phyloP scores from a whole-genome alignment of 1,140 invertebrate genomes.

The Lepidurus couesii region DNA sequence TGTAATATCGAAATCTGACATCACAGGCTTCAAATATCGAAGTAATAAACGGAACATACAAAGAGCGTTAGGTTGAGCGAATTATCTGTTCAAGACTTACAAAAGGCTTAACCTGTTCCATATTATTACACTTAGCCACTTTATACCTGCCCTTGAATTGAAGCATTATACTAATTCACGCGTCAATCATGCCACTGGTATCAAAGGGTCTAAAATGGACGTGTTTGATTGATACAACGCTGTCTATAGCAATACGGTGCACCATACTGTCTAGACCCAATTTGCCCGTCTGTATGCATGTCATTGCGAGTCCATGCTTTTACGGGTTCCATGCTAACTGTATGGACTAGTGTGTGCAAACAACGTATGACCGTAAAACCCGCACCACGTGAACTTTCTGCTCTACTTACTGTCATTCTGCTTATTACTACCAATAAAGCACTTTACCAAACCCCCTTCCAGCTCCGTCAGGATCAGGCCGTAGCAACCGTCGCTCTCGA shows the following conservation, averaged over 20 bases:
- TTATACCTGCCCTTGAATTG: no score
- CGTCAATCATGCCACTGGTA: no score
- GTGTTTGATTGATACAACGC: neutral
- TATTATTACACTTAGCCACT: no score
- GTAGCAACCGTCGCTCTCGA: neutral
- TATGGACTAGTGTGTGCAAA: neutral
- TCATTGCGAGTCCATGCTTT: neutral
- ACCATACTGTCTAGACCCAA: neutral
- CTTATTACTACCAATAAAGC: neutral
- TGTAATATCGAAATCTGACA: no score
- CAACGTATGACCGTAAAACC: slow-evolving; percentile 7
- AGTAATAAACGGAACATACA: no score
- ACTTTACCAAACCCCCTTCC: neutral
- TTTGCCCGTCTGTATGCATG: neutral
- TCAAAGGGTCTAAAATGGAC: no score
- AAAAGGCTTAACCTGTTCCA: no score
- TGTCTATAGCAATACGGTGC: neutral
- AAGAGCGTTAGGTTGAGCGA: no score
- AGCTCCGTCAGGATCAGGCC: neutral
- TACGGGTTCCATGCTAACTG: neutral
- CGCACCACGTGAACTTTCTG: neutral
- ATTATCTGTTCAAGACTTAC: no score
- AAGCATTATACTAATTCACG: no score
- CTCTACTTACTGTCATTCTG: neutral
- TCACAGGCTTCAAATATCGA: no score